A percentile compares a stretch with the other conserved stretches of the same genome.
phyloP scores from a whole-genome alignment of 53 echinoderm and acorn worm genomes.

The Paracentrotus lividus region DNA sequence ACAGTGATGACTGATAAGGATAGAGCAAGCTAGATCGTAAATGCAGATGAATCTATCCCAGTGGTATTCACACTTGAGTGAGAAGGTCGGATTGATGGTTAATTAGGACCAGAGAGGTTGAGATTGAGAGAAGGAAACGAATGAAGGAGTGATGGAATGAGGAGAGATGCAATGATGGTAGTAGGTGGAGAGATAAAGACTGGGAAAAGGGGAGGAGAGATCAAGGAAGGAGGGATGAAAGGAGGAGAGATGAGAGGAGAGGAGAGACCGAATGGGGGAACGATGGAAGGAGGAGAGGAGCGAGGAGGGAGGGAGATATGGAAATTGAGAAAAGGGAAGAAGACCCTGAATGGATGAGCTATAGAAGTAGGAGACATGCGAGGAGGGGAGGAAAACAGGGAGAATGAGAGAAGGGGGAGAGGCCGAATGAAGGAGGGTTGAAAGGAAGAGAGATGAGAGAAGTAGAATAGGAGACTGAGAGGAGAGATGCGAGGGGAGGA shows the following conservation, averaged over 20 bases:
- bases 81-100: background rate
- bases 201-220: too few relatives aligned
- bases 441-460: background rate
- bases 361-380: background rate
- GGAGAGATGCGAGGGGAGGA: background rate
- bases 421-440: background rate
- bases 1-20: background rate
- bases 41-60: slow-evolving; percentile 24
- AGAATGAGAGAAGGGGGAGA: background rate
- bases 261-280: background rate
- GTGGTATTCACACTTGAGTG: slow-evolving; percentile 10
- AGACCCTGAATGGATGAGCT: background rate
- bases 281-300: background rate
- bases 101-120: too few relatives aligned
- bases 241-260: too few relatives aligned
- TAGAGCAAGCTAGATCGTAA: background rate
- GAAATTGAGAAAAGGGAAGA: background rate
- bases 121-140: too few relatives aligned
- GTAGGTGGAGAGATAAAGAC: too few relatives aligned
- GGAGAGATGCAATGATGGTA: too few relatives aligned
- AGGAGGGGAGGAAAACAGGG: background rate
- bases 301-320: background rate
- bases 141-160: too few relatives aligned
- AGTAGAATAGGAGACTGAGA: background rate
- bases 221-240: too few relatives aligned